Evolutionary conservation across 1,140 invertebrate species (phyloP), one percentile per base, ranked within the genome.

Genomic region (roundworm (Caenorhabditis elegans)): DNA sequence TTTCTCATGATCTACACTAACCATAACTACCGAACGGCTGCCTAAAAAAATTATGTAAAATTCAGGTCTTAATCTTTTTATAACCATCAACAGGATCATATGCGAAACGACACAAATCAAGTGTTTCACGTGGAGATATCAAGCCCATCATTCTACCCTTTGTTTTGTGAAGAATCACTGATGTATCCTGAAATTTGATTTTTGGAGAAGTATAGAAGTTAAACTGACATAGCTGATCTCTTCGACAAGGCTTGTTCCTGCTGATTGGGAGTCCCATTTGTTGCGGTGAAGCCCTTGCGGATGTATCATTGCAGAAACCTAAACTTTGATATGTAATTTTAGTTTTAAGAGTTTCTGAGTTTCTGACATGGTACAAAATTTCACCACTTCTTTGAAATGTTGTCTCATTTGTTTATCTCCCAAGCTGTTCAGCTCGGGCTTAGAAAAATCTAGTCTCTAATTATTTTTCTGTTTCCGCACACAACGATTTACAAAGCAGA

Each of bases 251-350:
- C 78, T 47, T 13, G 55, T 70, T 79, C 78, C 78, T 5, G 78
- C 78, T 26, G 78, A 79, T 26, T 79, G 78, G 13, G 78, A 79
- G 39, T 79, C 78, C 78, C 78, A 79, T 48, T 79, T 79, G 24
- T 26, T 51, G 26, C 78, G 43, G n/a, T 79, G 55, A 11, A 79
- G 53, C 6, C 78, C 78, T 79, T 79, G 51, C 0, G 78, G 78
- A 65, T 79, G 78, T 1, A 79, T 79, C 43, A 65, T 46, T 2
- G 75, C 75, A 19, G 75, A 47, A 2, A 77, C 75, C 75, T 77
- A 43, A 43, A 43, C 39, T 5, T 8, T 8, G 39, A n/a, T n/a
- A n/a, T n/a, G n/a, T n/a, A n/a, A n/a, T n/a, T n/a, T n/a, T n/a
- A n/a, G n/a, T n/a, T n/a, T n/a, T n/a, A n/a, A n/a, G n/a, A n/a